A percentile compares a stretch with the other conserved stretches of the same genome.
These are phyloP conservation scores for Prosapia bicincta DNA, from an alignment of 2,888 invertebrate species.

Conservation along the genomic window DNA sequence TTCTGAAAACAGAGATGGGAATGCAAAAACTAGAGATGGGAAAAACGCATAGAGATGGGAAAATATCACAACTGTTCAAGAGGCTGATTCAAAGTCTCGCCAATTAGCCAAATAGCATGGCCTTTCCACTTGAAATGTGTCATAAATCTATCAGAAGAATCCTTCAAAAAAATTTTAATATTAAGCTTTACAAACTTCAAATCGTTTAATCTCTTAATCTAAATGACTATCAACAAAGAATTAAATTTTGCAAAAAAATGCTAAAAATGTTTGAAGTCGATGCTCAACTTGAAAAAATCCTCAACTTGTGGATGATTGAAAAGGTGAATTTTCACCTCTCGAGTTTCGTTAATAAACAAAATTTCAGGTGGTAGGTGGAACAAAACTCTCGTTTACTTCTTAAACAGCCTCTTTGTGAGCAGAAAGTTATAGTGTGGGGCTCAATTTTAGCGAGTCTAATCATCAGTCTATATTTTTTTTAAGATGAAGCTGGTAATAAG, in stretches of 20 bases:
- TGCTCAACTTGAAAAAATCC: neutral
- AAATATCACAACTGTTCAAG: too few relatives aligned
- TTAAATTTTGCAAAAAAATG: neutral
- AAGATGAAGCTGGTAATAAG: neutral
- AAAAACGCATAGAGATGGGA: too few relatives aligned
- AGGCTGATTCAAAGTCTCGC: neutral
- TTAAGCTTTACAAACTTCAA: neutral
- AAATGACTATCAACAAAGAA: too few relatives aligned
- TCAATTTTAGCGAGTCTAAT: neutral
- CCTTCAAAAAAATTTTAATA: neutral
- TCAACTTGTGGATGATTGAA: constrained; percentile 1
- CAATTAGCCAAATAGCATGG: neutral
- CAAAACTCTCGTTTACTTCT: neutral
- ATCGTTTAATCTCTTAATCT: neutral
- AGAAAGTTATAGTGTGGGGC: constrained; percentile 7
- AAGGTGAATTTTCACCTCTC: constrained; percentile 9
- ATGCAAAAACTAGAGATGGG: neutral
- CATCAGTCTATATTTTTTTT: neutral
- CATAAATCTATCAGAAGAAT: neutral
- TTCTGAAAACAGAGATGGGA: neutral
- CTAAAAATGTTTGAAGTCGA: neutral
- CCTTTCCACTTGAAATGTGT: neutral
- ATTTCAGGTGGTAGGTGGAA: neutral
- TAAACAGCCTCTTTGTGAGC: neutral
- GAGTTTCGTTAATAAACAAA: constrained; percentile 11